These are phyloP conservation scores for Acrobasis suavella DNA, from an alignment of 2,888 invertebrate genomes.

Conservation along the genomic window DNA sequence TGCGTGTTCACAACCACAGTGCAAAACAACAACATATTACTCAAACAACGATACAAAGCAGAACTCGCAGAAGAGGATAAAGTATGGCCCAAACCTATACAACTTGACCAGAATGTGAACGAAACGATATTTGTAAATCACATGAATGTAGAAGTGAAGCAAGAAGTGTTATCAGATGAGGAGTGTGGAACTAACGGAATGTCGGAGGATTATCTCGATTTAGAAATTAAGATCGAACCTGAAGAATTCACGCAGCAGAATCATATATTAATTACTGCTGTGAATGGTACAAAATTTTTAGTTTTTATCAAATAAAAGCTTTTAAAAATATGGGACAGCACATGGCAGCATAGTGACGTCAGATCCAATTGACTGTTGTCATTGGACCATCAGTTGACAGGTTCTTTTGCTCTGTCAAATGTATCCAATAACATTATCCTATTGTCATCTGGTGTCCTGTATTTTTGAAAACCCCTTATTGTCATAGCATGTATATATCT, in stretches of 20 bases:
- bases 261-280: slow-evolving; percentile 41
- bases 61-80: slow-evolving; percentile 26
- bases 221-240: slow-evolving; percentile 71
- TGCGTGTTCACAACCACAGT: slow-evolving; percentile 52
- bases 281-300: slow-evolving; percentile 46
- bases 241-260: slow-evolving; percentile 55
- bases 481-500: no score
- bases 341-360: no score
- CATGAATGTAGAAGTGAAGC: slow-evolving; percentile 59
- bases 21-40: slow-evolving; percentile 45
- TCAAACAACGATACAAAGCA: slow-evolving; percentile 40
- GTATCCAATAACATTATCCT: no score
- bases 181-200: slow-evolving; percentile 46
- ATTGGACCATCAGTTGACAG: no score
- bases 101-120: slow-evolving; percentile 54
- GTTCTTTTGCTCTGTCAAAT: no score
- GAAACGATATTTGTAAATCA: slow-evolving; percentile 40
- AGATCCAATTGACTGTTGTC: no score
- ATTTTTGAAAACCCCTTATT: no score
- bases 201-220: slow-evolving; percentile 33
- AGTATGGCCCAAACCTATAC: slow-evolving; percentile 70
- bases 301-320: no score
- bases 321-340: no score
- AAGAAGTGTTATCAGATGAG: slow-evolving; percentile 64
- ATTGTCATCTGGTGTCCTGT: no score